Evolutionary conservation across 2,888 invertebrate species (phyloP).

Genomic region (Axea sp.): DNA sequence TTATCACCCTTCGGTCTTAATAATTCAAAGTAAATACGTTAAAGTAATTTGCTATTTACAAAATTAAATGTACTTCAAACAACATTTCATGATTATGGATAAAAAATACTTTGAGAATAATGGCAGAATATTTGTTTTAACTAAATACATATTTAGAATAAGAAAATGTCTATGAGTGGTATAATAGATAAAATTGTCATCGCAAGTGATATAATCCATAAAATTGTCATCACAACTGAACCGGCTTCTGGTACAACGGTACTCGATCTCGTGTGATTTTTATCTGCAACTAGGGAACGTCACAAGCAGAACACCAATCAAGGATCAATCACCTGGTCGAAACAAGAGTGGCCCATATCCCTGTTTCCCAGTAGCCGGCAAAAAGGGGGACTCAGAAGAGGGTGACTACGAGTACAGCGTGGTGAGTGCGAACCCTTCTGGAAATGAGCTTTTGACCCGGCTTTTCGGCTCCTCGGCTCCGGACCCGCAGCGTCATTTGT

Average conservation of each 20-base stretch:
- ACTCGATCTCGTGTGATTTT: constrained; percentile 35
- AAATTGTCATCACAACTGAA: constrained; percentile 13
- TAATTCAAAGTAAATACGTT: too few relatives aligned
- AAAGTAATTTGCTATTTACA: too few relatives aligned
- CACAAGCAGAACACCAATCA: constrained; percentile 44
- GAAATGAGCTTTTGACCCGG: constrained; percentile 45
- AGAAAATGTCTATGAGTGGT: too few relatives aligned
- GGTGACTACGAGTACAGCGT: constrained; percentile 24
- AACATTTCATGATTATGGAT: too few relatives aligned
- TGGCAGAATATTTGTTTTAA: too few relatives aligned
- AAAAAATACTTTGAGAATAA: too few relatives aligned
- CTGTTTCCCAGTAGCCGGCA: constrained; percentile 24
- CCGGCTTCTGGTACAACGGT: constrained; percentile 13
- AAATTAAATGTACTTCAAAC: too few relatives aligned
- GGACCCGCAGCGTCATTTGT: constrained; percentile 53
- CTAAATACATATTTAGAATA: too few relatives aligned
- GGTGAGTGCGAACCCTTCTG: constrained; percentile 50
- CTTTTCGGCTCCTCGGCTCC: constrained; percentile 11
- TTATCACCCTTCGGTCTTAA: too few relatives aligned
- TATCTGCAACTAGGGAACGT: constrained; percentile 39
- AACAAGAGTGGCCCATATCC: constrained; percentile 32
- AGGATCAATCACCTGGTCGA: constrained; percentile 50
- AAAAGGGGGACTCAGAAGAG: constrained; percentile 22
- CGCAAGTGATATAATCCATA: too few relatives aligned
- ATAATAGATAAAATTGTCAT: too few relatives aligned